phyloP scores from a whole-genome alignment of 2,888 invertebrate genomes.

The Chloroclystis v-ata region DNA sequence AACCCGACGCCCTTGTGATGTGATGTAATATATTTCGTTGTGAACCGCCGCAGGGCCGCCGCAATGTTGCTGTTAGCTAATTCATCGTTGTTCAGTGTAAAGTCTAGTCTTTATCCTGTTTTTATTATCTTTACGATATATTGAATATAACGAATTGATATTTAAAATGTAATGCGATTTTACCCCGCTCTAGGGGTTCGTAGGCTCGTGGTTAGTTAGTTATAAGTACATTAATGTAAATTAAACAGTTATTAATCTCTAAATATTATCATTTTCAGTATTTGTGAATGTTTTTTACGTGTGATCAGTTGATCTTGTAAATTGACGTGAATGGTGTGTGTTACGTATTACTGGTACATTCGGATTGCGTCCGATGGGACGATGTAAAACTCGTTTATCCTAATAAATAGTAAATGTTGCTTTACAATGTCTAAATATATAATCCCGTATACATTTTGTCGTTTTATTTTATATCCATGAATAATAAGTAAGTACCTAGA shows the following conservation, averaged over 20 bases:
- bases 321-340: conserved; percentile 44
- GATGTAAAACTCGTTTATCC: conserved; percentile 68
- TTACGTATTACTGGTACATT: conserved; percentile 76
- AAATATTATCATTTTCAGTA: conserved; percentile 72
- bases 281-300: conserved; percentile 70
- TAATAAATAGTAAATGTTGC: conserved; percentile 73
- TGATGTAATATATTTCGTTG: conserved; percentile 28
- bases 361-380: conserved; percentile 62
- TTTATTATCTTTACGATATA: conserved; percentile 71
- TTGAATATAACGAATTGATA: conserved; percentile 73
- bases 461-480: conserved; percentile 43
- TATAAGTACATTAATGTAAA: conserved; percentile 74
- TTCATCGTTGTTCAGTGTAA: conserved; percentile 77
- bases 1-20: conserved; percentile 11
- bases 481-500: no score
- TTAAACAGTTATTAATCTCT: conserved; percentile 73
- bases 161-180: conserved; percentile 67
- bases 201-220: conserved; percentile 75
- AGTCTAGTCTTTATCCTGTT: conserved; percentile 79
- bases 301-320: conserved; percentile 42
- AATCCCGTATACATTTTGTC: conserved; percentile 66
- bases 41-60: conserved; percentile 33
- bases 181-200: conserved; percentile 52
- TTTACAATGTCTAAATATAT: conserved; percentile 79
- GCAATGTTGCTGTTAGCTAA: conserved; percentile 69